Conservation (phyloP, 2,797 vertebrate genomes). For the Sphenodon punctatus region DNA sequence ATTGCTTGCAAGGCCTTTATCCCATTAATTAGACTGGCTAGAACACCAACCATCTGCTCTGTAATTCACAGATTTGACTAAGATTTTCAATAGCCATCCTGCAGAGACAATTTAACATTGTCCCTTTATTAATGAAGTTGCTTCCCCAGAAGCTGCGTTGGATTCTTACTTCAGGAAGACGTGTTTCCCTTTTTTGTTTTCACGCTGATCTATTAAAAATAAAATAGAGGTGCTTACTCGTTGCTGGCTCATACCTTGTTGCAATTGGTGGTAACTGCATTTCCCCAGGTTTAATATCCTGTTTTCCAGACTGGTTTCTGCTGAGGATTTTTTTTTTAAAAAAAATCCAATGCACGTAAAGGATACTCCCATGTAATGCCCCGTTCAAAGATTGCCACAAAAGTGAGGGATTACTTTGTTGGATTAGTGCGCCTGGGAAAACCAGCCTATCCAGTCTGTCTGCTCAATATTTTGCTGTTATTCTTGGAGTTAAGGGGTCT, state of each 20-base stretch:
- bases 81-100: conserved; percentile 18
- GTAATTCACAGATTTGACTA: conserved; percentile 3
- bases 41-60: conserved; percentile 45
- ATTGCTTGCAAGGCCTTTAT: conserved; percentile 22
- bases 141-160: neutral
- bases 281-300: neutral
- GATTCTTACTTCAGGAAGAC: neutral
- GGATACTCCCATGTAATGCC: neutral
- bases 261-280: neutral
- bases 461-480: neutral
- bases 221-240: neutral
- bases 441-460: neutral
- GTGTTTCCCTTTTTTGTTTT: neutral
- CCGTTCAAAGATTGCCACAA: neutral
- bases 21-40: conserved; percentile 49
- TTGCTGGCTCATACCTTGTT: neutral
- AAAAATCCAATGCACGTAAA: neutral
- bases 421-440: conserved; percentile 8
- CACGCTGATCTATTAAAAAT: neutral
- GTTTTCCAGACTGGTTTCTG: neutral
- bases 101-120: conserved; percentile 1
- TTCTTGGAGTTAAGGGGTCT: neutral
- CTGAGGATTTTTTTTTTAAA: neutral
- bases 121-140: neutral
- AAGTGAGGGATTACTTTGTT: neutral